These are phyloP conservation scores for Drosophila melanica DNA, from an alignment of 1,140 invertebrate species.

Conservation along the genomic window DNA sequence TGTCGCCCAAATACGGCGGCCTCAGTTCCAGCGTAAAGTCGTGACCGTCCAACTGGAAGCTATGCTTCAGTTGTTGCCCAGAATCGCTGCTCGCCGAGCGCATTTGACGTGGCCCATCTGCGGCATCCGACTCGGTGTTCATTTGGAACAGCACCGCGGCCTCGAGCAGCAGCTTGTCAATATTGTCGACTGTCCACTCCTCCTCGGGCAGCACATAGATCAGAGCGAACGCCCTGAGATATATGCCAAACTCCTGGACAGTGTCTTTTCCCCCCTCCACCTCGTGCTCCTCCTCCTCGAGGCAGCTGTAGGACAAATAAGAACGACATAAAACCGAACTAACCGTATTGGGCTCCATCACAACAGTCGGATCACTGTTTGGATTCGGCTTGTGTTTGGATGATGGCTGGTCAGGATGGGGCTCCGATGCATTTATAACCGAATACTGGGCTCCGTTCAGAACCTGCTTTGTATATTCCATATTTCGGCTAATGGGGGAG, in stretches of 20 bases:
- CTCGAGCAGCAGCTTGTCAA: conserved; percentile 62
- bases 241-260: conserved; percentile 42
- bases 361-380: conserved; percentile 3
- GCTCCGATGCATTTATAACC: too few relatives aligned
- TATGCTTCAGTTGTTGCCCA: conserved; percentile 47
- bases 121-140: conserved; percentile 26
- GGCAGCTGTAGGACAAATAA: not conserved
- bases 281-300: not conserved
- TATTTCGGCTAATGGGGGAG: too few relatives aligned
- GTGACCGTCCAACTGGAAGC: conserved; percentile 58
- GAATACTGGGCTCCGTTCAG: too few relatives aligned
- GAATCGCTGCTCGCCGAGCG: conserved; percentile 11
- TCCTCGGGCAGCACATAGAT: conserved; percentile 68
- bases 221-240: conserved; percentile 70
- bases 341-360: conserved; percentile 39
- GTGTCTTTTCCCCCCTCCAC: not conserved
- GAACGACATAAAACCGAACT: conserved; percentile 36
- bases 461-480: too few relatives aligned
- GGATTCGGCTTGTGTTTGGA: too few relatives aligned
- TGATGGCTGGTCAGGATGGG: too few relatives aligned
- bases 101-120: not conserved
- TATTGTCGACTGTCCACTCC: conserved; percentile 60
- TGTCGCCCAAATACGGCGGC: conserved; percentile 34
- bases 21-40: conserved; percentile 66
- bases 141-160: conserved; percentile 44